These are phyloP conservation scores for Platypus cylindrus DNA, from an alignment of 2,888 invertebrate species.

Conservation along the genomic window DNA sequence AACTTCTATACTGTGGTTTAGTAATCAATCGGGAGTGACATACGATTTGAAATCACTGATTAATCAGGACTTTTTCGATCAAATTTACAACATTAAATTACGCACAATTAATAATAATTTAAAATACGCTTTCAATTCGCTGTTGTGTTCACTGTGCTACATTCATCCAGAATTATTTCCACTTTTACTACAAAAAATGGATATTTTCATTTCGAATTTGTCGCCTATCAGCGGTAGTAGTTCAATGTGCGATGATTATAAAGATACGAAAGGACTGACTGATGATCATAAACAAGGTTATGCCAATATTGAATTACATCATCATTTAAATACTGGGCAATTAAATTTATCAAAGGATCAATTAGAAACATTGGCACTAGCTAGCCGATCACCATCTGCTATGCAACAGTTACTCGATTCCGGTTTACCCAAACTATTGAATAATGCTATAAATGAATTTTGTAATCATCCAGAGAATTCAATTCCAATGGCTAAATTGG, in stretches of 20 bases:
- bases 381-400: constrained; percentile 68
- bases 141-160: constrained; percentile 76
- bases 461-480: constrained; percentile 23
- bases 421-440: constrained; percentile 52
- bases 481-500: constrained; percentile 42
- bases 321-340: constrained; percentile 42
- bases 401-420: constrained; percentile 66
- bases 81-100: constrained; percentile 65
- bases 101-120: constrained; percentile 56
- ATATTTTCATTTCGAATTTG: constrained; percentile 43
- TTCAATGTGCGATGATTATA: constrained; percentile 47
- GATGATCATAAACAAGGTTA: constrained; percentile 12
- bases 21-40: constrained; percentile 46
- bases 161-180: constrained; percentile 68
- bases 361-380: constrained; percentile 63
- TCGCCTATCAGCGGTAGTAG: constrained; percentile 38
- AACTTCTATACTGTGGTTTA: constrained; percentile 68
- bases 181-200: constrained; percentile 58
- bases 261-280: constrained; percentile 26
- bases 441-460: constrained; percentile 45
- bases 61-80: constrained; percentile 62
- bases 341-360: constrained; percentile 49
- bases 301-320: constrained; percentile 42
- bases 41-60: constrained; percentile 55
- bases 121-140: constrained; percentile 74